Percentiles rank a stretch among this genome's conserved stretches.
Conservation (phyloP, 2,113 vertebrate genomes). For the Todiramphus saurophagus region DNA sequence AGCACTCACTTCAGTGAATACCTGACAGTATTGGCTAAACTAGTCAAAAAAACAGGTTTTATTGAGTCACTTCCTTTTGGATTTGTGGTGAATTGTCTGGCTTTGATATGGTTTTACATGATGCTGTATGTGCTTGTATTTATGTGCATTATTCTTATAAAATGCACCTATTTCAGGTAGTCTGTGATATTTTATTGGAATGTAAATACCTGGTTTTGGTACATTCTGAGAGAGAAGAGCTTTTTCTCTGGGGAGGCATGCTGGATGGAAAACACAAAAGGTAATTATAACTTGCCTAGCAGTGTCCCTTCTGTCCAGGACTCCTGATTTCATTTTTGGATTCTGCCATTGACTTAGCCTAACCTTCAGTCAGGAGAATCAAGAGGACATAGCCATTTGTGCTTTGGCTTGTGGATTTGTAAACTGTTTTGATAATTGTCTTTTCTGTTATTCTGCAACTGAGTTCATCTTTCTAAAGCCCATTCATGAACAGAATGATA, state of each 20-base stretch:
- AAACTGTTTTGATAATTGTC: not conserved
- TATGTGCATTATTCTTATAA: not conserved
- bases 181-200: not conserved
- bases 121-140: not conserved
- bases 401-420: not conserved
- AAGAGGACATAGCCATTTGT: not conserved
- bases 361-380: not conserved
- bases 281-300: not conserved
- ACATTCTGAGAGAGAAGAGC: not conserved
- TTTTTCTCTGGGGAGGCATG: not conserved
- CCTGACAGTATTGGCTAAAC: not conserved
- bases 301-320: not conserved
- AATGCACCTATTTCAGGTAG: not conserved
- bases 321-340: not conserved
- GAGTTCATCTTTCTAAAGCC: not conserved
- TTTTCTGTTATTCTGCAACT: not conserved
- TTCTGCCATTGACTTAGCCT: not conserved
- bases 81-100: not conserved
- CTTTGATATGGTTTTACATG: not conserved
- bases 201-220: not conserved
- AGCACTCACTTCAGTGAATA: not conserved
- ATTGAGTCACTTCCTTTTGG: not conserved
- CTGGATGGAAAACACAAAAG: not conserved
- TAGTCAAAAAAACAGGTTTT: not conserved
- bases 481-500: not conserved